These are phyloP conservation scores for Branchinecta lynchi DNA, from an alignment of 1,140 invertebrate species.

Conservation along the genomic window DNA sequence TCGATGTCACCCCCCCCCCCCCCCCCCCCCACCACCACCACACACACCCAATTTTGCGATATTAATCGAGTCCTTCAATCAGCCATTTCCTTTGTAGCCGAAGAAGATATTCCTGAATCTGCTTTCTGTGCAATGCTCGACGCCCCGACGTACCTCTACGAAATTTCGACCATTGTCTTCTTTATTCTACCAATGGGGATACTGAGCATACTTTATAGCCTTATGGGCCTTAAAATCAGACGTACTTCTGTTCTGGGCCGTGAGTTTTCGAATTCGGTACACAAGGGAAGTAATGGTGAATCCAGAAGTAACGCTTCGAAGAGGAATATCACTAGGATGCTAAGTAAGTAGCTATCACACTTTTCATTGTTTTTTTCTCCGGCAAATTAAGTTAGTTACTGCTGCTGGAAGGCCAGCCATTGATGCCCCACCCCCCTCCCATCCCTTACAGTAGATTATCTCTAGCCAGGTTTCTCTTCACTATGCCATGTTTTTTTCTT, in stretches of 20 bases:
- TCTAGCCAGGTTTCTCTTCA: too few species aligned
- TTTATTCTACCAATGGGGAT: conserved; percentile 65
- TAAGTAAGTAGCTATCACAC: conserved; percentile 41
- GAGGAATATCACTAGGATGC: conserved; percentile 59
- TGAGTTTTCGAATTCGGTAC: conserved; percentile 18
- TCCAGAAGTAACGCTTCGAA: conserved; percentile 33
- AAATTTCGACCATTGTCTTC: conserved; percentile 62
- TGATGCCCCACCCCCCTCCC: too few species aligned
- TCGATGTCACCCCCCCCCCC: too few species aligned
- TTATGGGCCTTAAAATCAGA: conserved; percentile 47
- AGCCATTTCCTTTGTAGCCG: conserved; percentile 25
- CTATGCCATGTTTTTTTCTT: too few species aligned
- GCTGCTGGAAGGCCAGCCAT: too few species aligned
- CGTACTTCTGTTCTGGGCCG: conserved; percentile 25
- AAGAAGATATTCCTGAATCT: conserved; percentile 41
- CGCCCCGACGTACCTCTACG: conserved; percentile 46
- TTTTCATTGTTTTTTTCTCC: too few species aligned
- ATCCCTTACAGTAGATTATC: too few species aligned
- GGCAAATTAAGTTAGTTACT: too few species aligned
- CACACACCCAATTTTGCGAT: too few species aligned
- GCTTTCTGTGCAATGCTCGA: conserved; percentile 57
- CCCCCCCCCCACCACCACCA: too few species aligned
- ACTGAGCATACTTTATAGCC: conserved; percentile 55
- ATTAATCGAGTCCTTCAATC: too few species aligned
- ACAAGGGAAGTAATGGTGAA: conserved; percentile 19